A percentile compares a stretch with the other conserved stretches of the same genome.
Evolutionary conservation across 2,113 vertebrate genomes (phyloP).

Genomic region (Corythornis vintsioides): DNA sequence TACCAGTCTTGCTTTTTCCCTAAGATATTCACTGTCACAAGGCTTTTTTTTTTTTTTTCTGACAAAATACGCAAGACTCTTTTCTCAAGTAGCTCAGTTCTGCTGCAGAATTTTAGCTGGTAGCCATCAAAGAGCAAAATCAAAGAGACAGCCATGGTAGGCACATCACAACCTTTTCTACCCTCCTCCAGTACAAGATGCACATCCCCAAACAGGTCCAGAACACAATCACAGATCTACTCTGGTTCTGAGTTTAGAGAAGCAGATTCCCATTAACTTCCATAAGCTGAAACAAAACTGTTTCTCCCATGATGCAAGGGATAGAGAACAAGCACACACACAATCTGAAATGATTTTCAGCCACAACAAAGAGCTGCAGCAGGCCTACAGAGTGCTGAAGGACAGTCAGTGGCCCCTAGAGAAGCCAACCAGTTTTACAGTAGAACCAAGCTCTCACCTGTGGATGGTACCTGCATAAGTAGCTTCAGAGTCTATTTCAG

Average conservation of each 20-base stretch:
- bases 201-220: background rate
- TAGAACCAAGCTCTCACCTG: background rate
- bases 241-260: background rate
- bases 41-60: background rate
- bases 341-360: background rate
- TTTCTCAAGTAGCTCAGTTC: background rate
- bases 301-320: background rate
- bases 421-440: background rate
- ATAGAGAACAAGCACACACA: background rate
- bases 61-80: background rate
- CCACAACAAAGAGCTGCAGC: background rate
- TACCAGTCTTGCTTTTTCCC: background rate
- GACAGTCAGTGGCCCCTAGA: accelerated
- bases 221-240: accelerated
- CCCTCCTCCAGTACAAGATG: background rate
- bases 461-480: background rate
- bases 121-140: background rate
- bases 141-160: background rate
- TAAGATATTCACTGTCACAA: background rate
- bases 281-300: background rate
- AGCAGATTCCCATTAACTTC: background rate
- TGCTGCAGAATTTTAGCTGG: background rate
- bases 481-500: background rate
- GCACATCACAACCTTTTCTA: background rate
- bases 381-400: background rate